Conservation (phyloP, 2,113 vertebrate genomes). For the Lepidothrix coronata region DNA sequence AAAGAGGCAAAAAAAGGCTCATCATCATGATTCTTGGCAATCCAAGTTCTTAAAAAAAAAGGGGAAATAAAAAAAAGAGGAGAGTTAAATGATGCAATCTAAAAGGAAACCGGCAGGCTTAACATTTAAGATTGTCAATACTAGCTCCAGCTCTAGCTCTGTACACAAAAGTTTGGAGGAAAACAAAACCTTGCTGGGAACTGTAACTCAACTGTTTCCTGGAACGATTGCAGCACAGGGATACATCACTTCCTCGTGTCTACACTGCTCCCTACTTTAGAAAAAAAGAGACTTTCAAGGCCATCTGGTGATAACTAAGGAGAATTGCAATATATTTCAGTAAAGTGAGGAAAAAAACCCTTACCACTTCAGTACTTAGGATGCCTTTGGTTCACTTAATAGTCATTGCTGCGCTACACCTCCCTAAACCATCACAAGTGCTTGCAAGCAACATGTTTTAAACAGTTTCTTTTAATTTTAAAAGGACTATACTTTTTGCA, state of each 20-base stretch:
- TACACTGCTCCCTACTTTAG: not conserved
- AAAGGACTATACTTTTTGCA: not conserved
- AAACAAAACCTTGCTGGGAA: not conserved
- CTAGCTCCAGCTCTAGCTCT: not conserved
- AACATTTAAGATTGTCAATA: not conserved
- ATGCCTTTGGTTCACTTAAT: not conserved
- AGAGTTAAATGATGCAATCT: not conserved
- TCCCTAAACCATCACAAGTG: not conserved
- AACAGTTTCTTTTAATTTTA: not conserved
- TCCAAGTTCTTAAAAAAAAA: not conserved
- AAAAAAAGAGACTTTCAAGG: not conserved
- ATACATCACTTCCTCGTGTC: slow-evolving; percentile 52
- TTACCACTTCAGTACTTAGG: not conserved
- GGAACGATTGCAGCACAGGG: not conserved
- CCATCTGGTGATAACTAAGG: slow-evolving; percentile 31
- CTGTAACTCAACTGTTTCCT: slow-evolving; percentile 27
- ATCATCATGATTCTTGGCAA: not conserved
- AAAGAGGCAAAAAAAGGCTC: not conserved
- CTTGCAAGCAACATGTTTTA: not conserved
- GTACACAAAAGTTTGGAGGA: not conserved
- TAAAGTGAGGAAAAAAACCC: not conserved
- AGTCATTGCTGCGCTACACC: not conserved
- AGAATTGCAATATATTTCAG: slow-evolving; percentile 8
- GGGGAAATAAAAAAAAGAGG: rapidly evolving
- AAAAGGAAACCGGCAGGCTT: not conserved